A percentile compares a stretch with the other conserved stretches of the same genome.
Evolutionary conservation across 2,888 invertebrate species (phyloP).

Genomic region (Aricia artaxerxes): DNA sequence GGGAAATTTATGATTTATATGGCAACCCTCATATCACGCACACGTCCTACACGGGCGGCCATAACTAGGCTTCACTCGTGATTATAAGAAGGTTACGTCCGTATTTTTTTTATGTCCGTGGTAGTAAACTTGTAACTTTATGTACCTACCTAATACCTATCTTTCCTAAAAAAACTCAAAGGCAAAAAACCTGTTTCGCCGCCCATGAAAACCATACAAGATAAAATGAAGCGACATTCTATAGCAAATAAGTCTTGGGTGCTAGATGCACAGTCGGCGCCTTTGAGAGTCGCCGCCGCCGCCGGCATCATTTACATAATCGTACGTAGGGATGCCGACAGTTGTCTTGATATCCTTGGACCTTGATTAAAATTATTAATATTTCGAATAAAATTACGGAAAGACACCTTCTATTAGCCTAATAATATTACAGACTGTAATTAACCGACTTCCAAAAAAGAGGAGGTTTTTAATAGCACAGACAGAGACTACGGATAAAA

Average conservation of each 20-base stretch:
- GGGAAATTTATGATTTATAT: no score
- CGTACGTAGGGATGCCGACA: conserved; percentile 35
- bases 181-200: conserved; percentile 32
- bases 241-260: conserved; percentile 53
- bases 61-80: no score
- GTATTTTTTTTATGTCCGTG: no score
- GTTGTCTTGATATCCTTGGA: not conserved
- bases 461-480: no score
- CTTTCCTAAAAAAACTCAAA: conserved; percentile 25
- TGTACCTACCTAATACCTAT: not conserved
- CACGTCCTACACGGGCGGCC: no score
- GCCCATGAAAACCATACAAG: conserved; percentile 32
- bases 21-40: no score
- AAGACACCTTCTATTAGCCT: not conserved
- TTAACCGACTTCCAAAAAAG: no score
- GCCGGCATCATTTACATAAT: conserved; percentile 68
- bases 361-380: not conserved
- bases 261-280: conserved; percentile 54
- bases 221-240: conserved; percentile 33
- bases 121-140: no score
- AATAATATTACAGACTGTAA: no score
- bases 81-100: no score
- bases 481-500: no score
- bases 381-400: not conserved
- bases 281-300: conserved; percentile 54